phyloP scores from a whole-genome alignment of 1,140 invertebrate species.

The Drosophila yakuba region DNA sequence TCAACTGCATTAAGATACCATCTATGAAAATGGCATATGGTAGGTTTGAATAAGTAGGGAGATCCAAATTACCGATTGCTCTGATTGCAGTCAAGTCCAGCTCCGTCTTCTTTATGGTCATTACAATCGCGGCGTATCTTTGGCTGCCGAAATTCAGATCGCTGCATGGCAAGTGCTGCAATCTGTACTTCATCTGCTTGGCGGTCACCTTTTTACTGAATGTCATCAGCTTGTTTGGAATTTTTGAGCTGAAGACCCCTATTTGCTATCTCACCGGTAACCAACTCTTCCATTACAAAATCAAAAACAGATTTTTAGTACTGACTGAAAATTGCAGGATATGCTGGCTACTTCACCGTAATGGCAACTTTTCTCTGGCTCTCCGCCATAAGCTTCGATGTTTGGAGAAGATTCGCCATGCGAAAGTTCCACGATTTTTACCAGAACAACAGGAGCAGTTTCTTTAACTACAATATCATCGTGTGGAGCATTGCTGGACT shows the following conservation, averaged over 20 bases:
- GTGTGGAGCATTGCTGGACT: slow-evolving; percentile 88
- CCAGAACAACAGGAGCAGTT: slow-evolving; percentile 80
- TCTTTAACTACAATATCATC: slow-evolving; percentile 88
- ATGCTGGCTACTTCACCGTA: slow-evolving; percentile 89
- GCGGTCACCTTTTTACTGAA: slow-evolving; percentile 86
- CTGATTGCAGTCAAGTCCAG: slow-evolving; percentile 86
- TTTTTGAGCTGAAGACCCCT: slow-evolving; percentile 68
- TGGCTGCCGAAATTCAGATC: slow-evolving; percentile 88
- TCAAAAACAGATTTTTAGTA: background rate
- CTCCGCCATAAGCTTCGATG: slow-evolving; percentile 90
- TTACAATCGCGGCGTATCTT: slow-evolving; percentile 89
- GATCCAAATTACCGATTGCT: background rate
- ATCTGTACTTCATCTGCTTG: slow-evolving; percentile 58
- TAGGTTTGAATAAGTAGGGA: slow-evolving; percentile 21
- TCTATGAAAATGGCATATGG: background rate
- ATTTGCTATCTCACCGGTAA: slow-evolving; percentile 21
- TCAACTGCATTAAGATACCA: background rate
- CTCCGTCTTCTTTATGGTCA: slow-evolving; percentile 88
- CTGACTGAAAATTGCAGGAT: slow-evolving; percentile 79
- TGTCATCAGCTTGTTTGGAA: slow-evolving; percentile 28
- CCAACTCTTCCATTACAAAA: too few species aligned
- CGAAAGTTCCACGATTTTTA: slow-evolving; percentile 85
- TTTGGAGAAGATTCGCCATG: slow-evolving; percentile 87
- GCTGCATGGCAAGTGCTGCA: slow-evolving; percentile 89
- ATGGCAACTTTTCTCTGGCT: slow-evolving; percentile 91